These are phyloP conservation scores for Anoplius nigerrimus DNA, from an alignment of 2,888 invertebrate species.

Conservation along the genomic window DNA sequence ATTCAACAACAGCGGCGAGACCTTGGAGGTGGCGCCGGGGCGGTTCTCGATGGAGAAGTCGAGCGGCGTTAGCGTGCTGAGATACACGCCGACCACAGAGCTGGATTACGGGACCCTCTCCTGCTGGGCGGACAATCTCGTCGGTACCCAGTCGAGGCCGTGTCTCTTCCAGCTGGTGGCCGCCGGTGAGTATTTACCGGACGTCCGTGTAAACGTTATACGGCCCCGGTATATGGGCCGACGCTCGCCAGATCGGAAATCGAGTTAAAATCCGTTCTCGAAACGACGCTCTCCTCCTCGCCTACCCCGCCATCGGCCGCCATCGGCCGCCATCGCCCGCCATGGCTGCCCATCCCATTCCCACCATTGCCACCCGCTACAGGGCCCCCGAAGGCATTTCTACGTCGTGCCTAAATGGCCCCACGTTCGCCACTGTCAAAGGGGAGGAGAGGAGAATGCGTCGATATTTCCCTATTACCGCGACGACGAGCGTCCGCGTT, in stretches of 20 bases:
- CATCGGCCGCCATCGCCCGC: too few relatives aligned
- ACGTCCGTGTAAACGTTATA: slow-evolving; percentile 34
- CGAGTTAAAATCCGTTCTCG: slow-evolving; percentile 47
- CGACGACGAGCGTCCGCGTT: too few relatives aligned
- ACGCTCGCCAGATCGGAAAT: slow-evolving; percentile 35
- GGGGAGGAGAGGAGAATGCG: too few relatives aligned
- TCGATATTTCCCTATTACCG: too few relatives aligned
- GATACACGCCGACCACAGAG: slow-evolving; percentile 79
- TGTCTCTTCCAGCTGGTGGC: slow-evolving; percentile 93
- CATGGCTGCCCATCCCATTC: too few relatives aligned
- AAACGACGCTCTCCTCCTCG: slow-evolving; percentile 10
- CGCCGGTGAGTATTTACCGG: slow-evolving; percentile 81
- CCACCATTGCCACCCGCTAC: too few relatives aligned
- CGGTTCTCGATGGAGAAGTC: slow-evolving; percentile 81
- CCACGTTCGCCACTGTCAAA: too few relatives aligned
- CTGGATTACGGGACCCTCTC: slow-evolving; percentile 92
- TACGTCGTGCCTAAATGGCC: too few relatives aligned
- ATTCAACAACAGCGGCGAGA: slow-evolving; percentile 95
- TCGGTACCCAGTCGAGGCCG: slow-evolving; percentile 88
- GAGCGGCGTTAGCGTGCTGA: slow-evolving; percentile 81
- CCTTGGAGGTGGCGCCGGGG: slow-evolving; percentile 87
- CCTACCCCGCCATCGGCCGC: too few relatives aligned
- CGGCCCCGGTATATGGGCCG: slow-evolving; percentile 7
- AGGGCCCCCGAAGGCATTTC: neutral
- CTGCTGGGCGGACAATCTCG: slow-evolving; percentile 90